Conservation (phyloP, 2,888 invertebrate species). For the Nomada lathburiana region DNA sequence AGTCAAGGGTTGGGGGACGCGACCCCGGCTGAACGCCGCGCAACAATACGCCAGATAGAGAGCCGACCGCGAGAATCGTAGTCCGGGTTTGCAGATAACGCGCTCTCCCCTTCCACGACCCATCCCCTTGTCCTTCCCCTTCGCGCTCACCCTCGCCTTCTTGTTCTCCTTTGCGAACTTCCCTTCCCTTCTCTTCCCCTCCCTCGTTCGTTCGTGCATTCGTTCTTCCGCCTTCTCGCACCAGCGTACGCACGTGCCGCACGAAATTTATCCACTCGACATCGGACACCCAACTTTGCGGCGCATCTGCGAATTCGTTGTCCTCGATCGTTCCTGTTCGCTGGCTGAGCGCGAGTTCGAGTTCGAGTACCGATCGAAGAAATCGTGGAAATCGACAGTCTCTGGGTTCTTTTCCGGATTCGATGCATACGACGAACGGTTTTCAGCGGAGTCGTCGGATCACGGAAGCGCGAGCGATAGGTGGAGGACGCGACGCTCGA, state of each 20-base stretch:
- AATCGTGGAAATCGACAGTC: no score
- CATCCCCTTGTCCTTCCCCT: conserved; percentile 34
- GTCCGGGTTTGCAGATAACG: conserved; percentile 79
- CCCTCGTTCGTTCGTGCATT: not conserved
- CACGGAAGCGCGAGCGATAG: conserved; percentile 35
- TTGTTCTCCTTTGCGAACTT: conserved; percentile 14
- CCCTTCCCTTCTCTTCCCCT: not conserved
- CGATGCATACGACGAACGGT: not conserved
- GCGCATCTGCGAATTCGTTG: not conserved
- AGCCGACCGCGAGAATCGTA: conserved; percentile 67
- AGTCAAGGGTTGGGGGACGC: conserved; percentile 76
- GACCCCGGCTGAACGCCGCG: conserved; percentile 71
- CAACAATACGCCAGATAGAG: conserved; percentile 78
- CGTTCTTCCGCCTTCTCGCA: not conserved
- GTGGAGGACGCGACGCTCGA: conserved; percentile 44
- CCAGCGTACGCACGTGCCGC: not conserved
- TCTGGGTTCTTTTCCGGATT: not conserved
- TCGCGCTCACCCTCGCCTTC: not conserved
- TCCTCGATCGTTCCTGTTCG: not conserved
- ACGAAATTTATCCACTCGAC: no score
- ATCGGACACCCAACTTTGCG: no score
- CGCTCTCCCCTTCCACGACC: conserved; percentile 60
- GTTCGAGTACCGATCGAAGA: no score
- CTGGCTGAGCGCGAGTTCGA: no score
- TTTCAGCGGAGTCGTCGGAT: conserved; percentile 22